Evolutionary conservation across 1,140 invertebrate genomes (phyloP).

Genomic region (Bicyclus anynana): DNA sequence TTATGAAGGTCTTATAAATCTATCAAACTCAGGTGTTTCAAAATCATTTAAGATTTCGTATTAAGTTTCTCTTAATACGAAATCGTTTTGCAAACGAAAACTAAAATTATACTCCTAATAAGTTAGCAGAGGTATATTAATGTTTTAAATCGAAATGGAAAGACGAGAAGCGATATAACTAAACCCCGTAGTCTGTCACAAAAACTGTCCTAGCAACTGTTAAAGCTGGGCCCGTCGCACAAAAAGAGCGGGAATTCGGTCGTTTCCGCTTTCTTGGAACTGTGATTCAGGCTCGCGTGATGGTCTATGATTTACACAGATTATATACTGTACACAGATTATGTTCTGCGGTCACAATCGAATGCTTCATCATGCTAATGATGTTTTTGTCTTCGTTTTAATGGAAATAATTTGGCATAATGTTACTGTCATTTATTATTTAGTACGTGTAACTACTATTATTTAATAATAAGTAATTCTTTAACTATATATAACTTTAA

Average conservation of each 20-base stretch:
- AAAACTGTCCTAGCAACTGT: constrained; percentile 22
- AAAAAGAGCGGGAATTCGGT: constrained; percentile 58
- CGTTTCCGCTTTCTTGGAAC: constrained; percentile 66
- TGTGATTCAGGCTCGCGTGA: constrained; percentile 58
- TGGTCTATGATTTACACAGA: constrained; percentile 61
- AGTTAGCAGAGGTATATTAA: not conserved
- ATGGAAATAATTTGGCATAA: not conserved
- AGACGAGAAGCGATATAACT: not conserved
- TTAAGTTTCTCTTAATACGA: too few species aligned
- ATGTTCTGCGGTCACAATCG: constrained; percentile 24
- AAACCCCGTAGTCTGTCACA: not conserved
- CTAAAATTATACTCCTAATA: too few species aligned
- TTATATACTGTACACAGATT: constrained; percentile 36
- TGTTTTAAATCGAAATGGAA: not conserved
- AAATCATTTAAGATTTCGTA: too few species aligned
- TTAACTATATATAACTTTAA: not conserved
- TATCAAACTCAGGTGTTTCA: too few species aligned
- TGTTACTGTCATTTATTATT: constrained; percentile 20
- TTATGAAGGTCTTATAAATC: too few species aligned
- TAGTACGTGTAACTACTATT: not conserved
- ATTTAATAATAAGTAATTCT: not conserved
- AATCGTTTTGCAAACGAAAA: too few species aligned
- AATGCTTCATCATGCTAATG: constrained; percentile 28
- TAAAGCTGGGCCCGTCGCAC: constrained; percentile 38
- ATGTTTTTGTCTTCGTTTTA: constrained; percentile 8